A percentile compares a stretch with the other conserved stretches of the same genome.
Evolutionary conservation across 2,888 invertebrate species (phyloP).

Genomic region (Heliconius aoede): DNA sequence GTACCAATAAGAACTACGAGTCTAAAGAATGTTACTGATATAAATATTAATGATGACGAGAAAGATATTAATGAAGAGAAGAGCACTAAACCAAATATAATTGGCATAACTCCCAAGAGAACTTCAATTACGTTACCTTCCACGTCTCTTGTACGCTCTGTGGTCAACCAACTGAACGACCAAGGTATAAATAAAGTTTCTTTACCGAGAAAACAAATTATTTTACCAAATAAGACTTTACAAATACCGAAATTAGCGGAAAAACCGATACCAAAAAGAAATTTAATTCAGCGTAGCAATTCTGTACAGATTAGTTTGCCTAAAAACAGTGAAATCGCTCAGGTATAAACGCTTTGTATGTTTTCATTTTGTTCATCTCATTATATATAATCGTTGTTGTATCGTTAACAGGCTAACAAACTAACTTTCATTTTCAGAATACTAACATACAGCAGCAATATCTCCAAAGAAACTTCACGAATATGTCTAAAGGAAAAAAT

Average conservation of each 20-base stretch:
- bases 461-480: slow-evolving; percentile 84
- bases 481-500: slow-evolving; percentile 78
- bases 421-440: slow-evolving; percentile 82
- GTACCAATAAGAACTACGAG: slow-evolving; percentile 51
- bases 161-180: slow-evolving; percentile 72
- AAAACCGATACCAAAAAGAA: slow-evolving; percentile 79
- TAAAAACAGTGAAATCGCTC: slow-evolving; percentile 67
- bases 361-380: slow-evolving; percentile 53
- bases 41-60: slow-evolving; percentile 50
- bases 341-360: slow-evolving; percentile 74
- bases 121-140: slow-evolving; percentile 69
- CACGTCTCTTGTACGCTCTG: slow-evolving; percentile 76
- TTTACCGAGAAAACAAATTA: slow-evolving; percentile 74
- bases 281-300: slow-evolving; percentile 72
- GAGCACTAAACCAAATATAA: slow-evolving; percentile 73
- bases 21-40: slow-evolving; percentile 49
- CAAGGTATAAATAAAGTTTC: slow-evolving; percentile 72
- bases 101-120: slow-evolving; percentile 76
- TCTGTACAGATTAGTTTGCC: slow-evolving; percentile 73
- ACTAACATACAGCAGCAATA: slow-evolving; percentile 84
- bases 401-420: slow-evolving; percentile 67
- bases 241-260: slow-evolving; percentile 81
- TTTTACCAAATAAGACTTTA: slow-evolving; percentile 75
- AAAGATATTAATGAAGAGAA: slow-evolving; percentile 50
- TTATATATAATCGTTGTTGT: slow-evolving; percentile 55